Percentiles rank a stretch among this genome's conserved stretches.
Conservation (phyloP, 1,140 invertebrate species). For the Ectropis grisescens region DNA sequence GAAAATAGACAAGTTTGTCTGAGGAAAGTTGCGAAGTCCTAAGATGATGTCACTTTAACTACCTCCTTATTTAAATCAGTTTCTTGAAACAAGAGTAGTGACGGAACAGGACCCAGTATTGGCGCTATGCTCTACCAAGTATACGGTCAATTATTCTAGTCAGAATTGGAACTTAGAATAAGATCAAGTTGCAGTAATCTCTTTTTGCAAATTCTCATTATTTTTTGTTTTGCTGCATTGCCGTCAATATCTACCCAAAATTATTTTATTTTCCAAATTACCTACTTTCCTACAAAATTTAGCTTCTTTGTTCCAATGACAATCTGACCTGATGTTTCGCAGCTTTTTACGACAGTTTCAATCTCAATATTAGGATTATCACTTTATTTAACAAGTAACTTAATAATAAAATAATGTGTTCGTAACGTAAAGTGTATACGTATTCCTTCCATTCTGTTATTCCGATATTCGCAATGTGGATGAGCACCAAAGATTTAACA, state of each 20-base stretch:
- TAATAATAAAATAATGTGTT: slow-evolving; percentile 58
- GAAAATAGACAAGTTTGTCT: slow-evolving; percentile 60
- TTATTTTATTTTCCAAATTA: neutral
- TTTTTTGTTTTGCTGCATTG: neutral
- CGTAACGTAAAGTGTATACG: slow-evolving; percentile 33
- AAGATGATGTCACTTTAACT: slow-evolving; percentile 44
- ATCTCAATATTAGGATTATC: slow-evolving; percentile 63
- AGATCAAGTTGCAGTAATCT: slow-evolving; percentile 5
- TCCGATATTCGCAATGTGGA: slow-evolving; percentile 59
- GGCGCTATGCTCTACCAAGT: slow-evolving; percentile 26
- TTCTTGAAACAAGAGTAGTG: slow-evolving; percentile 42
- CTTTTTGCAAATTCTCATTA: neutral
- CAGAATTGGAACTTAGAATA: slow-evolving; percentile 57
- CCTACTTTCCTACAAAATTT: too few species aligned
- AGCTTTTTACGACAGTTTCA: slow-evolving; percentile 61
- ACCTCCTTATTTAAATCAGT: slow-evolving; percentile 64
- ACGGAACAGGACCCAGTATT: slow-evolving; percentile 36
- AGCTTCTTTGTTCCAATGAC: slow-evolving; percentile 28
- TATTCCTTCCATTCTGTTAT: slow-evolving; percentile 30
- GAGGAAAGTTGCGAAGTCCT: slow-evolving; percentile 61
- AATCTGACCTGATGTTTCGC: slow-evolving; percentile 51
- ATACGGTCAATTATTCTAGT: slow-evolving; percentile 51
- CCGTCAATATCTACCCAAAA: too few species aligned
- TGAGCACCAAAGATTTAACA: slow-evolving; percentile 67
- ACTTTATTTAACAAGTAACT: slow-evolving; percentile 42